Evolutionary conservation across 92 coral and sea anemone species (phyloP).

Genomic region (Phymanthus crucifer): DNA sequence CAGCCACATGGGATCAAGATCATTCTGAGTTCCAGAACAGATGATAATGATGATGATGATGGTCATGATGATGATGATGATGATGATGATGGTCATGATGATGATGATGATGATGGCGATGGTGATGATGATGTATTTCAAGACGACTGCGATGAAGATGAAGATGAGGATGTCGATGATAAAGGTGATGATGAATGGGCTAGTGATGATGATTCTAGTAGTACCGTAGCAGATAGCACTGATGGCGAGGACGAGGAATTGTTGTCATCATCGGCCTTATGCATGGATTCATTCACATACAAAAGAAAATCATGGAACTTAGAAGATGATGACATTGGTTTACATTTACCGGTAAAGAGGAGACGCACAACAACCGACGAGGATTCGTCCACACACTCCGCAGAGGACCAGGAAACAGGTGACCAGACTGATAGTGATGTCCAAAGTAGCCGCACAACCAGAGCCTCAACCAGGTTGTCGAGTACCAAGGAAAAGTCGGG

Average conservation of each 20-base stretch:
- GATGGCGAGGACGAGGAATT: slow-evolving; percentile 57
- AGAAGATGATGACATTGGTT: slow-evolving; percentile 8
- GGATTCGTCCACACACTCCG: background rate
- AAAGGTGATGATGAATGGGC: slow-evolving; percentile 27
- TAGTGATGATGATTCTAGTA: slow-evolving; percentile 48
- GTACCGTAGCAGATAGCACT: slow-evolving; percentile 62
- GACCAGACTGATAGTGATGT: background rate
- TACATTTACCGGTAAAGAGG: slow-evolving; percentile 20
- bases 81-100: slow-evolving; percentile 14
- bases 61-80: slow-evolving; percentile 17
- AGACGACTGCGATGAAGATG: slow-evolving; percentile 26
- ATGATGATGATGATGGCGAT: background rate
- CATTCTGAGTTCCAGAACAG: slow-evolving; percentile 28
- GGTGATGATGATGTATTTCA: slow-evolving; percentile 17
- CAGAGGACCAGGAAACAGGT: background rate
- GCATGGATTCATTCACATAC: slow-evolving; percentile 10
- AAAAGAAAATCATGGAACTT: slow-evolving; percentile 38
- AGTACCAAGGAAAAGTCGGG: background rate
- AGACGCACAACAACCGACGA: slow-evolving; percentile 31
- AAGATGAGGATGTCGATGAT: slow-evolving; percentile 33
- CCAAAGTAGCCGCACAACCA: background rate
- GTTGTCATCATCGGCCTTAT: slow-evolving; percentile 36
- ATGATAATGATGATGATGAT: slow-evolving; percentile 24
- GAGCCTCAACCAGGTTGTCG: background rate
- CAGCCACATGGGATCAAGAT: slow-evolving; percentile 27